Evolutionary conservation across 2,888 invertebrate genomes (phyloP), one percentile per base, ranked within the genome.

Genomic region (Scaptomyza reducta): DNA sequence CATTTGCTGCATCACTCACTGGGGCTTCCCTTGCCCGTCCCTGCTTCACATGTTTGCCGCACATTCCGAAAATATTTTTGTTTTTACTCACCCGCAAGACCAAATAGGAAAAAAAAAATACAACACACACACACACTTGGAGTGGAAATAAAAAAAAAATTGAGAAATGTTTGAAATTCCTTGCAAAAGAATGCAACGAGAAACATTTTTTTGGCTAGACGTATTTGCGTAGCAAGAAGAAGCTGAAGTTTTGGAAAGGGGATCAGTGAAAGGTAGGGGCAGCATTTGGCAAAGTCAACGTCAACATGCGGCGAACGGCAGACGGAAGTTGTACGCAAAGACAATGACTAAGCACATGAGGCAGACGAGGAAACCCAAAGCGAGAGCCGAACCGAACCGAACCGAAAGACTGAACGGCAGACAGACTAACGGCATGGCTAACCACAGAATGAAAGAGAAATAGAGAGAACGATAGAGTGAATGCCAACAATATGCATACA

Each of bases 261-360:
- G 13, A 6, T 9, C 13, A 1, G 35, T 4, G 13, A n/a, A n/a
- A 6, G n/a, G 31, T 18, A 25, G 7, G 7, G n/a, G 11, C 27
- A 11, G 75, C 63, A 74, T 78, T 79, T 79, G 78, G 56, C 74
- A 61, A 77, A 70, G 66, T 62, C 74, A 77, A 74, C 79, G 85
- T 78, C 74, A 84, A 84, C 70, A 74, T 73, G 77, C 74, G 80
- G 77, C 69, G 72, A 79, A 76, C 68, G 84, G 68, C 87, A 83
- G 69, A 70, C 75, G 80, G 85, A 77, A 82, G 78, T 77, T 87
- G 72, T 83, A 80, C 75, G 87, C 84, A 84, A 85, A 78, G 78
- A 87, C 87, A 82, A 87, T 77, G 85, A 82, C 81, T 75, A 87
- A 84, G 80, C 85, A 80, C 68, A 83, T 64, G 45, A 74, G 63